Percentiles rank a stretch among this genome's conserved stretches.
Conservation (phyloP, 2,888 invertebrate species). For the Linnaemya vulpina region DNA sequence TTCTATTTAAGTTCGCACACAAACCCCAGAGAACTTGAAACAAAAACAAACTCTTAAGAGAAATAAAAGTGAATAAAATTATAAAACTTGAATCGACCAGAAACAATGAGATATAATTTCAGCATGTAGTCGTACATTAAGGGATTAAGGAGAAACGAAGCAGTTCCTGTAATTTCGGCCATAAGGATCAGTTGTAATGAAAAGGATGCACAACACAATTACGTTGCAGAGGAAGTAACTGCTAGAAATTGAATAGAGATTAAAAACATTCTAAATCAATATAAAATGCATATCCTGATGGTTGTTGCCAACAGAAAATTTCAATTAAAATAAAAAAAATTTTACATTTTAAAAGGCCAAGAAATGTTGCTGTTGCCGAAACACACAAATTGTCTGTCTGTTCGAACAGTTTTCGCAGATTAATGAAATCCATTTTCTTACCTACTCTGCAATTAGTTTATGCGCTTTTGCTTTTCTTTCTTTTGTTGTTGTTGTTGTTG, state of each 20-base stretch:
- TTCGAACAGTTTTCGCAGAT: too few relatives aligned
- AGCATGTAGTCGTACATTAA: slow-evolving; percentile 7
- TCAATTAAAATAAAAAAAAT: background rate
- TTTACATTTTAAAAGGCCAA: too few relatives aligned
- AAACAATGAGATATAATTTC: slow-evolving; percentile 29
- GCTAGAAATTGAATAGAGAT: background rate
- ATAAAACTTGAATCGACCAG: slow-evolving; percentile 38
- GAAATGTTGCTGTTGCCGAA: too few relatives aligned
- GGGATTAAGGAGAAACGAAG: background rate
- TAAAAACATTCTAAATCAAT: background rate
- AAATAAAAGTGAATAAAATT: slow-evolving; percentile 2
- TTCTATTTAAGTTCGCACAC: background rate
- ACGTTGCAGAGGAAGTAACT: background rate
- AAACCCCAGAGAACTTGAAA: slow-evolving; percentile 11
- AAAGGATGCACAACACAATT: background rate
- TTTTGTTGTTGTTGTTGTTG: too few relatives aligned
- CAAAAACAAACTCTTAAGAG: background rate
- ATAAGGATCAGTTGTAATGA: background rate
- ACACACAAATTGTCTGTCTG: too few relatives aligned
- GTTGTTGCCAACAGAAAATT: too few relatives aligned
- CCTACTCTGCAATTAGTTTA: background rate
- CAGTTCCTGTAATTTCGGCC: background rate
- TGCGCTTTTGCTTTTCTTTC: too few relatives aligned
- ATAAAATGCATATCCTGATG: background rate
- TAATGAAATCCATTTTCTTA: too few relatives aligned